phyloP scores from a whole-genome alignment of 2,113 vertebrate genomes.

The Podarcis cretensis region DNA sequence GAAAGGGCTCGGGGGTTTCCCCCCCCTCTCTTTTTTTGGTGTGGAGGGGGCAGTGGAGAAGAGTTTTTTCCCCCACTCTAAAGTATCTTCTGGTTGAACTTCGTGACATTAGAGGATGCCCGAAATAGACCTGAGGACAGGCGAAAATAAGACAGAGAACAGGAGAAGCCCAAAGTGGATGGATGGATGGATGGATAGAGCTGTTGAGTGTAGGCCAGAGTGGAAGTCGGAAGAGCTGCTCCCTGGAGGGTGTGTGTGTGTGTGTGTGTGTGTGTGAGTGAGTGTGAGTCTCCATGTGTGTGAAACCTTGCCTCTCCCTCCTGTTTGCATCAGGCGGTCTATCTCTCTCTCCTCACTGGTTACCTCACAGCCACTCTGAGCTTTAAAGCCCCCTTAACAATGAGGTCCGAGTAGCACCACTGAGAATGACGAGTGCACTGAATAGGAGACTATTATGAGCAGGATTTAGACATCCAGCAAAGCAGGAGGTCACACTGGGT shows the following conservation, averaged over 20 bases:
- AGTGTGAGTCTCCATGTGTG: not conserved
- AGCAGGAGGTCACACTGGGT: constrained; percentile 64
- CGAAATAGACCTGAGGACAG: constrained; percentile 42
- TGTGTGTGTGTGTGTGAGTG: not conserved
- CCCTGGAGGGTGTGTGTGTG: constrained; percentile 2
- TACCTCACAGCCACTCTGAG: constrained; percentile 65
- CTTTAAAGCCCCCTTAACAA: constrained; percentile 77
- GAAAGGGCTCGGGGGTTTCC: not conserved
- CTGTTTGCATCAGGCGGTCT: constrained; percentile 21
- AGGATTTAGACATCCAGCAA: constrained; percentile 70
- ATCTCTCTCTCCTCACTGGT: constrained; percentile 54
- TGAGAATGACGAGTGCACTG: constrained; percentile 60
- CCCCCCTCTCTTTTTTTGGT: no score
- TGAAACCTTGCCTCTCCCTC: not conserved
- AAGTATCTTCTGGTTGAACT: constrained; percentile 35
- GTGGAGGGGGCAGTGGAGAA: no score
- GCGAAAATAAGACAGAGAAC: constrained; percentile 19
- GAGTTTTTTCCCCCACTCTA: not conserved
- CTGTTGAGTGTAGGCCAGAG: constrained; percentile 40
- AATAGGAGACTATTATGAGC: constrained; percentile 68
- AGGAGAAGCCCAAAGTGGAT: constrained; percentile 20
- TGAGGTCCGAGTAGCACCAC: constrained; percentile 67
- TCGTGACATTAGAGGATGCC: not conserved
- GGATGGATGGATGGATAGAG: not conserved
- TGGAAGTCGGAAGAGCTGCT: constrained; percentile 3